A percentile compares a stretch with the other conserved stretches of the same genome.
phyloP scores from a whole-genome alignment of 1,140 invertebrate species.

The Drosophila asahinai region DNA sequence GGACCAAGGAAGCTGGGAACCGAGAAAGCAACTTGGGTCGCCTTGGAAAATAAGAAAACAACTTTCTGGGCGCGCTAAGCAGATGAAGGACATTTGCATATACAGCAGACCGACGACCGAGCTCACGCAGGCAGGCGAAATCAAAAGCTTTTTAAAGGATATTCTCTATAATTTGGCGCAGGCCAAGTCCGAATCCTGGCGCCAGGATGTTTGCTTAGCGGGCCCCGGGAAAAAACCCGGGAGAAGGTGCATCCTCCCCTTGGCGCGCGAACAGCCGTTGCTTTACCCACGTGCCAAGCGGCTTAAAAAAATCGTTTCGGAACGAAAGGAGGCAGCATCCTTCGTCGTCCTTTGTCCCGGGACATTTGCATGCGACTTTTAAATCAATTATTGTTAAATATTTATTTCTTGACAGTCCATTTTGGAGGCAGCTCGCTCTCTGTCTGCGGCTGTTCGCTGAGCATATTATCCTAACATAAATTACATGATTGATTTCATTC shows the following conservation, averaged over 20 bases:
- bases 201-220: slow-evolving; percentile 60
- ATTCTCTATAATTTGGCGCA: slow-evolving; percentile 74
- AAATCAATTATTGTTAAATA: slow-evolving; percentile 84
- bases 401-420: slow-evolving; percentile 80
- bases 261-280: slow-evolving; percentile 59
- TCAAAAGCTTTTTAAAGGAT: slow-evolving; percentile 84
- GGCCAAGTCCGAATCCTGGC: slow-evolving; percentile 30
- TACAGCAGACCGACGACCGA: slow-evolving; percentile 15
- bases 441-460: slow-evolving; percentile 17
- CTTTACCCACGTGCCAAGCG: slow-evolving; percentile 80
- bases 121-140: slow-evolving; percentile 52
- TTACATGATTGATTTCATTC: slow-evolving; percentile 84
- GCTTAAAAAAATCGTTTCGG: slow-evolving; percentile 57
- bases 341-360: slow-evolving; percentile 26
- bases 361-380: slow-evolving; percentile 81
- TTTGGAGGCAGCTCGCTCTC: slow-evolving; percentile 30
- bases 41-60: slow-evolving; percentile 78
- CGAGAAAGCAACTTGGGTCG: slow-evolving; percentile 34
- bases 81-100: slow-evolving; percentile 81
- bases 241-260: slow-evolving; percentile 32
- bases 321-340: slow-evolving; percentile 18
- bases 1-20: not conserved
- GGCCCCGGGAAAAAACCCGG: slow-evolving; percentile 47
- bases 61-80: slow-evolving; percentile 73
- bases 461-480: slow-evolving; percentile 82